A percentile compares a stretch with the other conserved stretches of the same genome.
These are phyloP conservation scores for Thymelicus acteon DNA, from an alignment of 2,888 invertebrate species.

Conservation along the genomic window DNA sequence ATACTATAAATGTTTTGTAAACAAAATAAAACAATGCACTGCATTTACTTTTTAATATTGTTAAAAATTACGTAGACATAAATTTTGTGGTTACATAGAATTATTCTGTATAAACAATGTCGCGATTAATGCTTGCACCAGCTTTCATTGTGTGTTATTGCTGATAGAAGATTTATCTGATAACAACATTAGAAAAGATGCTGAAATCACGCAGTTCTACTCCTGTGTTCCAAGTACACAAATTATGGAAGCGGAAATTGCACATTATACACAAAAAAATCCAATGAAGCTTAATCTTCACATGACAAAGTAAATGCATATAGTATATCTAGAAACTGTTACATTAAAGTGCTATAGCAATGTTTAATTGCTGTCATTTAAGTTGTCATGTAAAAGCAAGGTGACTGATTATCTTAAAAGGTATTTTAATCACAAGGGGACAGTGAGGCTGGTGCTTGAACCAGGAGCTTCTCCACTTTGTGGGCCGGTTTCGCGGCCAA, in stretches of 20 bases:
- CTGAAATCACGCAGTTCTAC: slow-evolving; percentile 57
- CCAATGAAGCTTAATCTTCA: slow-evolving; percentile 59
- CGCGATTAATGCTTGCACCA: slow-evolving; percentile 73
- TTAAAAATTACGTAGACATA: slow-evolving; percentile 83
- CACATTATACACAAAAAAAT: slow-evolving; percentile 64
- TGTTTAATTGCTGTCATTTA: slow-evolving; percentile 50
- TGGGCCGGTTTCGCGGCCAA: slow-evolving; percentile 82
- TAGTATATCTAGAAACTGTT: slow-evolving; percentile 39
- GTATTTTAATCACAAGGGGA: slow-evolving; percentile 78
- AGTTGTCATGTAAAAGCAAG: slow-evolving; percentile 68
- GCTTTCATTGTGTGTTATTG: slow-evolving; percentile 64
- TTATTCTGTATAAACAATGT: slow-evolving; percentile 81
- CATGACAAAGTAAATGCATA: slow-evolving; percentile 67
- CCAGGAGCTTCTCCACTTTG: slow-evolving; percentile 87
- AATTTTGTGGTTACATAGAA: slow-evolving; percentile 83
- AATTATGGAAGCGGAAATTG: slow-evolving; percentile 67
- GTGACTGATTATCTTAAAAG: slow-evolving; percentile 56
- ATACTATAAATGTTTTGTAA: not conserved
- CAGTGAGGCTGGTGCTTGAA: slow-evolving; percentile 80
- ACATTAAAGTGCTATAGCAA: slow-evolving; percentile 36
- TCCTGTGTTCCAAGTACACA: slow-evolving; percentile 62
- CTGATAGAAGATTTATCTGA: slow-evolving; percentile 70
- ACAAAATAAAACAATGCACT: slow-evolving; percentile 47
- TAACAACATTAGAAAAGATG: slow-evolving; percentile 60
- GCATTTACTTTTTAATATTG: slow-evolving; percentile 74